Conservation (phyloP, 2,888 invertebrate species). For the Lasioglossum villosulum region DNA sequence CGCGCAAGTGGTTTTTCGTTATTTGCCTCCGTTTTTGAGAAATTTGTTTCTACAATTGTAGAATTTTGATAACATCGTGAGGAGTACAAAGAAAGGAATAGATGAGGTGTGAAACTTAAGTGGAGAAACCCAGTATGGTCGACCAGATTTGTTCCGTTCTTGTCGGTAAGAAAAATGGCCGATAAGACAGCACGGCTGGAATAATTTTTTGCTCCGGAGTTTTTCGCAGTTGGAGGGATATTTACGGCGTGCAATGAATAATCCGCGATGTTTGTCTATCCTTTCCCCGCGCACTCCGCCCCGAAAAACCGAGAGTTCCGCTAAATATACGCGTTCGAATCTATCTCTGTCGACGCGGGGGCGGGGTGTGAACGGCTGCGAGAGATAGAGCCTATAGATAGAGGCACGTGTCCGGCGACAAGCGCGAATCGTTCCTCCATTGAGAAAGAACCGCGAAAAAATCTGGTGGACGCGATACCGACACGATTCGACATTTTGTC, state of each 20-base stretch:
- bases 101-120: too few species aligned
- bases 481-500: conserved; percentile 7
- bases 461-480: background rate
- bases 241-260: conserved; percentile 3
- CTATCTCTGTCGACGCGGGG: conserved; percentile 36
- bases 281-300: background rate
- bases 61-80: too few species aligned
- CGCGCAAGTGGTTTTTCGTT: background rate
- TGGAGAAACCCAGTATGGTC: too few species aligned
- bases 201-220: background rate
- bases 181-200: background rate
- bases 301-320: conserved; percentile 4
- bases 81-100: too few species aligned
- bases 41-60: too few species aligned
- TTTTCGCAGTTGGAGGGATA: background rate
- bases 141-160: background rate
- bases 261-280: background rate
- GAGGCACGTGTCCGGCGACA: conserved; percentile 29
- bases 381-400: conserved; percentile 29
- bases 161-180: background rate
- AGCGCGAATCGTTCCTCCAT: conserved; percentile 14
- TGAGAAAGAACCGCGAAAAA: conserved; percentile 33
- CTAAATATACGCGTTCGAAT: conserved; percentile 53
- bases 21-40: background rate
- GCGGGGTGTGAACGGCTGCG: conserved; percentile 2